phyloP scores from a whole-genome alignment of 2,797 vertebrate species.

The Acanthurus tractus region DNA sequence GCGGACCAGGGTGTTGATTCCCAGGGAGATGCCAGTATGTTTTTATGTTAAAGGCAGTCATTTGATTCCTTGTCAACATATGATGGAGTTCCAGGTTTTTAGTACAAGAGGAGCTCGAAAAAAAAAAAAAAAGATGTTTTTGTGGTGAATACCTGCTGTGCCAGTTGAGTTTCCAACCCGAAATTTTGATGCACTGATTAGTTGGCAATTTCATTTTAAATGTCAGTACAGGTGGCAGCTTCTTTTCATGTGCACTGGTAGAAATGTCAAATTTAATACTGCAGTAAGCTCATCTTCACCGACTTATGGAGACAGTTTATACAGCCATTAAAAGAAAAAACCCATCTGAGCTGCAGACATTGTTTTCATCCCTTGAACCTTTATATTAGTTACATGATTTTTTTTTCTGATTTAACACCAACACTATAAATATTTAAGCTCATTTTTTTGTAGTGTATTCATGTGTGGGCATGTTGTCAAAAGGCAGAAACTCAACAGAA shows the following conservation, averaged over 20 bases:
- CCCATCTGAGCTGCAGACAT: slow-evolving; percentile 41
- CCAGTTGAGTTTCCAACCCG: slow-evolving; percentile 1
- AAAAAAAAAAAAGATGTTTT: background rate
- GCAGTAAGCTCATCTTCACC: slow-evolving; percentile 18
- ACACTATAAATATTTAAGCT: slow-evolving; percentile 55
- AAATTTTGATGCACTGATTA: slow-evolving; percentile 15
- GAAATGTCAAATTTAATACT: slow-evolving; percentile 49
- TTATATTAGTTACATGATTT: slow-evolving; percentile 35
- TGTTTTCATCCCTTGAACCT: slow-evolving; percentile 35
- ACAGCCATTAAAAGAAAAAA: slow-evolving; percentile 21
- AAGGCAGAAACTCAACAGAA: slow-evolving; percentile 40
- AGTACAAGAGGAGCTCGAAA: background rate
- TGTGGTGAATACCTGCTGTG: slow-evolving; percentile 15
- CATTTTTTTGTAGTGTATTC: slow-evolving; percentile 41
- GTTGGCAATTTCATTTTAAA: slow-evolving; percentile 40
- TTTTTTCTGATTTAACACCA: slow-evolving; percentile 36
- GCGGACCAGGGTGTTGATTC: slow-evolving; percentile 23
- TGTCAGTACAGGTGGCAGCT: slow-evolving; percentile 25
- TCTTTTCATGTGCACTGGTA: slow-evolving; percentile 6
- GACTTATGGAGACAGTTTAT: slow-evolving; percentile 7
- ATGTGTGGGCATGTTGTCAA: slow-evolving; percentile 50
- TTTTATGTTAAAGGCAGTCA: too few species aligned
- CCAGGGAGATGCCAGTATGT: background rate
- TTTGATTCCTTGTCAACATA: slow-evolving; percentile 1
- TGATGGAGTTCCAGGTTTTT: background rate